phyloP scores from a whole-genome alignment of 2,888 invertebrate genomes.

The Scelioninae gen. 1 region DNA sequence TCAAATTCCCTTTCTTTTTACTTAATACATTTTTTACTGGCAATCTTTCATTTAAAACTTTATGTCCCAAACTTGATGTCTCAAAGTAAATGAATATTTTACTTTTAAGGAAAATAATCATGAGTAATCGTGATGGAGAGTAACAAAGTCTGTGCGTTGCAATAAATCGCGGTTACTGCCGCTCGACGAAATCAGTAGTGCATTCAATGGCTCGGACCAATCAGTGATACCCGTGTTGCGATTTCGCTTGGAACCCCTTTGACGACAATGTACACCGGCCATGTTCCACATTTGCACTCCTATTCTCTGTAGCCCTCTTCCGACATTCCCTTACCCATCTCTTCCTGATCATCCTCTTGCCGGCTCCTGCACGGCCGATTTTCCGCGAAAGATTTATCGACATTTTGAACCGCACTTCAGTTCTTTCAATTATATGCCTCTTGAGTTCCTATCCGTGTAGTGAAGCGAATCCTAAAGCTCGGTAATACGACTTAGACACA shows the following conservation, averaged over 20 bases:
- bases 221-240: slow-evolving; percentile 79
- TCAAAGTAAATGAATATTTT: slow-evolving; percentile 22
- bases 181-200: slow-evolving; percentile 69
- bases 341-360: background rate
- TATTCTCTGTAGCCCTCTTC: slow-evolving; percentile 29
- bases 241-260: slow-evolving; percentile 40
- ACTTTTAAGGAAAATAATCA: slow-evolving; percentile 9
- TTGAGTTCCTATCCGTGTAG: slow-evolving; percentile 21
- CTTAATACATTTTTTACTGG: no score
- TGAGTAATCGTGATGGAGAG: slow-evolving; percentile 11
- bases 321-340: background rate
- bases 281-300: slow-evolving; percentile 26
- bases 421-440: slow-evolving; percentile 76
- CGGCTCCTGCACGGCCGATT: slow-evolving; percentile 30
- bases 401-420: slow-evolving; percentile 75
- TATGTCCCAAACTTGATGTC: no score
- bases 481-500: slow-evolving; percentile 33
- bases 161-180: slow-evolving; percentile 59
- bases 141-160: slow-evolving; percentile 39
- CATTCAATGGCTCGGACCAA: slow-evolving; percentile 74
- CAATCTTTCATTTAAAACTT: no score
- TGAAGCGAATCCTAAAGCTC: slow-evolving; percentile 19
- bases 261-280: slow-evolving; percentile 29
- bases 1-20: no score
- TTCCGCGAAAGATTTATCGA: slow-evolving; percentile 74